phyloP scores from a whole-genome alignment of 2,888 invertebrate genomes.

The Crematogaster levior region DNA sequence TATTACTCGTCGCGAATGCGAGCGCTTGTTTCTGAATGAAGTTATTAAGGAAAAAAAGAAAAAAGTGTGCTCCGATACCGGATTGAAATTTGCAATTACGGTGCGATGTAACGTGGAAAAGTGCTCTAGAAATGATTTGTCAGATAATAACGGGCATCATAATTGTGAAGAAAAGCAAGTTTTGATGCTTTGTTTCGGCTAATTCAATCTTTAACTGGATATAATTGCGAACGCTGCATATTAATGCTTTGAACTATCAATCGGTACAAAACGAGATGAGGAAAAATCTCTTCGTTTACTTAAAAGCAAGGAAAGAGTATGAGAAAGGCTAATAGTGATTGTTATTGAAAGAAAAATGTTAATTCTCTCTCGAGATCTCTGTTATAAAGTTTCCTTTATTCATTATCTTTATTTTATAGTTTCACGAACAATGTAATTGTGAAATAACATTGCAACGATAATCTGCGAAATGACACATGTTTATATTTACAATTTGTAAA shows the following conservation, averaged over 20 bases:
- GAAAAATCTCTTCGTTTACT: constrained; percentile 3
- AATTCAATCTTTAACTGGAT: constrained; percentile 47
- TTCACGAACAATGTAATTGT: background rate
- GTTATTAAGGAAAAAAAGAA: constrained; percentile 59
- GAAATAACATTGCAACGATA: background rate
- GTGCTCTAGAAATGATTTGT: constrained; percentile 40
- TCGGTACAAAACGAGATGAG: background rate
- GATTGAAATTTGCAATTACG: constrained; percentile 41
- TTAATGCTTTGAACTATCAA: constrained; percentile 33
- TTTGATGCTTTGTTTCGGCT: constrained; percentile 22
- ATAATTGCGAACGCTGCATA: constrained; percentile 18
- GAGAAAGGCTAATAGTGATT: background rate
- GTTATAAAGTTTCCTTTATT: background rate
- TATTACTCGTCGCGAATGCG: constrained; percentile 65
- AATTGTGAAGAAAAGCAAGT: constrained; percentile 25
- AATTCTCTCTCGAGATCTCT: background rate
- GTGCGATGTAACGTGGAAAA: constrained; percentile 31
- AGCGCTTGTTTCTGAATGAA: constrained; percentile 54
- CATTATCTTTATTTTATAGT: background rate
- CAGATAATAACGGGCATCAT: constrained; percentile 39
- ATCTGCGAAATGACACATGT: background rate
- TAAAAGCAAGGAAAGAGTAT: background rate
- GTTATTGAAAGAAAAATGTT: background rate
- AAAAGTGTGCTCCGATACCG: constrained; percentile 24
- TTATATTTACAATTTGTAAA: background rate